Conservation (phyloP, 2,113 vertebrate species). For the Phyllostomus discolor region DNA sequence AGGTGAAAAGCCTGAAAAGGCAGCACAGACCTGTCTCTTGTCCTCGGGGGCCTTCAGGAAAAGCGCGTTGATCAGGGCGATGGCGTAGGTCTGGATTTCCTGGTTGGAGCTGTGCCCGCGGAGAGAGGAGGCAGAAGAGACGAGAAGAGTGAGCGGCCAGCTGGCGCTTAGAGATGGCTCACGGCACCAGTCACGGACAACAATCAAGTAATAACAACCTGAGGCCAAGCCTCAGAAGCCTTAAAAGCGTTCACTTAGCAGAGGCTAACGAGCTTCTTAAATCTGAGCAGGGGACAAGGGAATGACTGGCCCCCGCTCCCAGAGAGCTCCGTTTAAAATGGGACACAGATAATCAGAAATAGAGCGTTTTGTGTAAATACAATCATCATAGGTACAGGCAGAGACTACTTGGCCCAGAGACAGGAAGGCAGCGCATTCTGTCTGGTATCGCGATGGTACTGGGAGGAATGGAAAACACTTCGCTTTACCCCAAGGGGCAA, state of each 20-base stretch:
- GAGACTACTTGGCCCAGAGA: background rate
- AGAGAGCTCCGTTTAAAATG: background rate
- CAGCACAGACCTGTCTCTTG: constrained; percentile 91
- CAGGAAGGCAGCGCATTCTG: background rate
- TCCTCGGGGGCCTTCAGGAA: constrained; percentile 99
- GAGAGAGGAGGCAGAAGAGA: constrained; percentile 23
- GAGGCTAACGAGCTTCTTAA: background rate
- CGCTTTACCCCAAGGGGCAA: background rate
- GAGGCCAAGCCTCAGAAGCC: background rate
- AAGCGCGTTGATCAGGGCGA: constrained; percentile 97
- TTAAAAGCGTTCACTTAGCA: background rate
- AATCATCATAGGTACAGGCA: background rate
- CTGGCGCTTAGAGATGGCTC: background rate
- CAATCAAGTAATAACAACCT: background rate
- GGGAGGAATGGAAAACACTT: background rate
- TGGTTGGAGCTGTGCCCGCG: constrained; percentile 92
- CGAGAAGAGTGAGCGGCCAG: background rate
- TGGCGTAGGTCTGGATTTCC: constrained; percentile 99
- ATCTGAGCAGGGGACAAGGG: background rate
- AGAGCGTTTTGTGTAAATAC: background rate
- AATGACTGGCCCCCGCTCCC: background rate
- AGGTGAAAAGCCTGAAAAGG: constrained; percentile 19
- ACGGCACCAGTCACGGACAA: background rate
- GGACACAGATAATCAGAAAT: background rate
- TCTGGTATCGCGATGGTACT: background rate